These are phyloP conservation scores for Moxostoma hubbsi DNA, from an alignment of 2,797 vertebrate genomes.

Conservation along the genomic window DNA sequence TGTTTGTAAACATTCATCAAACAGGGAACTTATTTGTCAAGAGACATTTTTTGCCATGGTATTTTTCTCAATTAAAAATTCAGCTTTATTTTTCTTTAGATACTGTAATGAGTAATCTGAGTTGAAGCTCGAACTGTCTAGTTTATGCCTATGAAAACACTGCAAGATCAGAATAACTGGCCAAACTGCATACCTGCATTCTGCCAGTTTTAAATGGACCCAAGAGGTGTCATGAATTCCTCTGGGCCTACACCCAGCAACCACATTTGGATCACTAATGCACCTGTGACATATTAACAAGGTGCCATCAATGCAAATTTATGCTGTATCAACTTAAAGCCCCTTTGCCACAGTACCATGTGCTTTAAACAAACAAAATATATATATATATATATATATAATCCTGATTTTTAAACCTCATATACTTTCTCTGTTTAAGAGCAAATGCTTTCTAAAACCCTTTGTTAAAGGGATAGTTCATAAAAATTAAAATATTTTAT, in stretches of 20 bases:
- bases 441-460: background rate
- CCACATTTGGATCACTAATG: constrained; percentile 71
- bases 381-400: no score
- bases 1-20: no score
- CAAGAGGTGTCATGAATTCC: constrained; percentile 72
- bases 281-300: constrained; percentile 80
- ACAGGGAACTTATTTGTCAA: no score
- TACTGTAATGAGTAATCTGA: background rate
- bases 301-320: constrained; percentile 82
- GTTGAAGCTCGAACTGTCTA: background rate
- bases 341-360: constrained; percentile 56
- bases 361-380: no score
- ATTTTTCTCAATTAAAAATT: no score
- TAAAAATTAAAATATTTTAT: background rate
- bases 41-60: no score
- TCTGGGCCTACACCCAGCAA: constrained; percentile 70
- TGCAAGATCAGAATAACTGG: constrained; percentile 60
- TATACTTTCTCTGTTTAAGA: background rate
- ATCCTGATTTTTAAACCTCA: background rate
- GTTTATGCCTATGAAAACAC: constrained; percentile 6
- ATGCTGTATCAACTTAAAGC: constrained; percentile 82
- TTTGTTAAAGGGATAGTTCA: background rate
- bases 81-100: background rate
- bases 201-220: constrained; percentile 72
- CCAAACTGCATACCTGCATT: constrained; percentile 58